These are phyloP conservation scores for Hetaerina titia DNA, from an alignment of 2,888 invertebrate genomes.

Conservation along the genomic window DNA sequence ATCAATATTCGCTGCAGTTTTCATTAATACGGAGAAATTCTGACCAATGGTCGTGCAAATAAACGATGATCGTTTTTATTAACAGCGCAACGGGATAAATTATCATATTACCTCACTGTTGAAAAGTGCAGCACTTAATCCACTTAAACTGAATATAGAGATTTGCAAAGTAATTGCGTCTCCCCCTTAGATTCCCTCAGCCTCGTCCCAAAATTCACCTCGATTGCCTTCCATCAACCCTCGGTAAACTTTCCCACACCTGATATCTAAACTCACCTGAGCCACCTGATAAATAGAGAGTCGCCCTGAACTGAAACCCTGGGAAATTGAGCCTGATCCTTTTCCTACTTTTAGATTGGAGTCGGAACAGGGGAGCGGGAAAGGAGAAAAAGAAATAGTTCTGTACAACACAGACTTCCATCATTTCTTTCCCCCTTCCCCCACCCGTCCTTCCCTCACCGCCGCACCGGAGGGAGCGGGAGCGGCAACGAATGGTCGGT, in stretches of 20 bases:
- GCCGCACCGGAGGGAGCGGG: too few species aligned
- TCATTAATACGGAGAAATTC: too few species aligned
- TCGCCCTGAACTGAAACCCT: not conserved
- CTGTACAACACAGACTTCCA: not conserved
- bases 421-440: not conserved
- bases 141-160: not conserved
- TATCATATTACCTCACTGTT: too few species aligned
- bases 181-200: not conserved
- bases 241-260: not conserved
- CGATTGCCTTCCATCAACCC: not conserved
- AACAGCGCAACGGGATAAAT: too few species aligned
- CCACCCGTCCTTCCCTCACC: too few species aligned
- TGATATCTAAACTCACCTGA: not conserved
- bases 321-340: not conserved
- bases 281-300: not conserved
- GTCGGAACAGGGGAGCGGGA: not conserved
- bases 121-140: too few species aligned
- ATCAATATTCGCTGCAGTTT: too few species aligned
- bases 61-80: too few species aligned
- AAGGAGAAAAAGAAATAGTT: not conserved
- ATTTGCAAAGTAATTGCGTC: not conserved
- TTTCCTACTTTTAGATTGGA: not conserved
- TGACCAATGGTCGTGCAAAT: too few species aligned
- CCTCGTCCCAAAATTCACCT: not conserved
- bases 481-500: not conserved